Evolutionary conservation across 2,888 invertebrate genomes (phyloP).

Genomic region (Hydraecia micacea): DNA sequence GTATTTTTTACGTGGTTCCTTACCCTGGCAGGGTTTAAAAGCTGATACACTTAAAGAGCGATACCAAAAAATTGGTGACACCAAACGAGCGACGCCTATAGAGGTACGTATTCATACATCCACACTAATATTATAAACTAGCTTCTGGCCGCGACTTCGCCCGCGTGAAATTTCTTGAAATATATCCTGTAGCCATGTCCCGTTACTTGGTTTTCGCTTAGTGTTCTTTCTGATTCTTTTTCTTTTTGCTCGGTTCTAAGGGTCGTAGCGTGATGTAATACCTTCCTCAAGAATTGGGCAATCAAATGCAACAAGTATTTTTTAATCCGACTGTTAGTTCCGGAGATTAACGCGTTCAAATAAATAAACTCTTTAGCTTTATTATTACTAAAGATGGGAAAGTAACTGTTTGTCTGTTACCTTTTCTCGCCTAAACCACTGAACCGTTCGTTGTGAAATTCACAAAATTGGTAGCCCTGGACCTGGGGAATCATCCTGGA

Average conservation of each 20-base stretch:
- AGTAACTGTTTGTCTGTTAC: neutral
- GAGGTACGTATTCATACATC: conserved; percentile 91
- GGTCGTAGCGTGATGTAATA: too few relatives aligned
- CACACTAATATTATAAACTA: neutral
- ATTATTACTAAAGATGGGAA: neutral
- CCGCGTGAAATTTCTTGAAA: neutral
- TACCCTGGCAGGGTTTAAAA: conserved; percentile 99
- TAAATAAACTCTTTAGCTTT: neutral
- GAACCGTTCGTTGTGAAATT: neutral
- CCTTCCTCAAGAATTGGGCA: neutral
- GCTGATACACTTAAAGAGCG: conserved; percentile 99
- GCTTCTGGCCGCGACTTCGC: neutral
- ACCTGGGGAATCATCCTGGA: neutral
- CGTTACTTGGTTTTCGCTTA: neutral
- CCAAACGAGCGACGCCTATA: conserved; percentile 99
- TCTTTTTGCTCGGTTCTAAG: neutral
- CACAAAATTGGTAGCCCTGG: too few relatives aligned
- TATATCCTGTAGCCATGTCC: neutral
- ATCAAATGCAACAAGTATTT: neutral
- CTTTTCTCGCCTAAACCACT: neutral
- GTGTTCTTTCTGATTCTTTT: neutral
- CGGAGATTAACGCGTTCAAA: neutral
- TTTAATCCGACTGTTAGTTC: neutral
- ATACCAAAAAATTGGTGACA: conserved; percentile 99
- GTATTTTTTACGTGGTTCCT: conserved; percentile 99